phyloP scores from a whole-genome alignment of 92 coral and sea anemone genomes.

The Epizoanthus ramosus region DNA sequence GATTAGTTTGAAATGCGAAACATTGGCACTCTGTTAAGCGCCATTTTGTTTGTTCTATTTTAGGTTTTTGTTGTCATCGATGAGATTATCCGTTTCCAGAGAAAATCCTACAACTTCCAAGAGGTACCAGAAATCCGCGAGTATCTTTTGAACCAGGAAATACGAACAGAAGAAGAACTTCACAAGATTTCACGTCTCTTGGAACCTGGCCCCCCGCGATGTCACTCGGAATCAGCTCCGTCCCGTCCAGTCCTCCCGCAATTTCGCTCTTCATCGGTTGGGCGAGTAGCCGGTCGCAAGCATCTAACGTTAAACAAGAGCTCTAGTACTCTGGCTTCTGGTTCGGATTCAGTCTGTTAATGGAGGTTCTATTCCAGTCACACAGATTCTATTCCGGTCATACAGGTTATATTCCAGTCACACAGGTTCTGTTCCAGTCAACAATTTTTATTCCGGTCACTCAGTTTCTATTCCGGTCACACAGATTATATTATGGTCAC shows the following conservation, averaged over 20 bases:
- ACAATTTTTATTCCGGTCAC: too few species aligned
- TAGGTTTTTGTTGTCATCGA: slow-evolving; percentile 87
- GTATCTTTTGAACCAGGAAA: slow-evolving; percentile 77
- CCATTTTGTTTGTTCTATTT: background rate
- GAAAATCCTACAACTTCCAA: slow-evolving; percentile 89
- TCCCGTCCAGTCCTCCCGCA: slow-evolving; percentile 67
- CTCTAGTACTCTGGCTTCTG: slow-evolving; percentile 11
- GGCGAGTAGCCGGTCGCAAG: slow-evolving; percentile 6
- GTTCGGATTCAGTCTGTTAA: slow-evolving; percentile 35
- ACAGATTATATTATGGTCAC: too few species aligned
- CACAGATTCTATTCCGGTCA: too few species aligned
- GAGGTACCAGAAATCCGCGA: slow-evolving; percentile 92
- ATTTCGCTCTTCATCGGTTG: slow-evolving; percentile 25
- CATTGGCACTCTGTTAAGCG: background rate
- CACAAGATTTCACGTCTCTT: slow-evolving; percentile 91
- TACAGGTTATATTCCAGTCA: too few species aligned
- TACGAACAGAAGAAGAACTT: slow-evolving; percentile 87
- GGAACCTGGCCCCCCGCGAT: slow-evolving; percentile 79
- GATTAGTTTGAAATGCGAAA: too few species aligned
- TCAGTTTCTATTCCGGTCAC: too few species aligned
- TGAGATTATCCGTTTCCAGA: slow-evolving; percentile 90
- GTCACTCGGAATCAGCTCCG: slow-evolving; percentile 70
- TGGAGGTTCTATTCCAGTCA: too few species aligned
- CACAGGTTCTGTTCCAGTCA: too few species aligned
- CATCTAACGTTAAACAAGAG: slow-evolving; percentile 4